Evolutionary conservation across 2,797 vertebrate genomes (phyloP).

Genomic region (Dipus sagitta): DNA sequence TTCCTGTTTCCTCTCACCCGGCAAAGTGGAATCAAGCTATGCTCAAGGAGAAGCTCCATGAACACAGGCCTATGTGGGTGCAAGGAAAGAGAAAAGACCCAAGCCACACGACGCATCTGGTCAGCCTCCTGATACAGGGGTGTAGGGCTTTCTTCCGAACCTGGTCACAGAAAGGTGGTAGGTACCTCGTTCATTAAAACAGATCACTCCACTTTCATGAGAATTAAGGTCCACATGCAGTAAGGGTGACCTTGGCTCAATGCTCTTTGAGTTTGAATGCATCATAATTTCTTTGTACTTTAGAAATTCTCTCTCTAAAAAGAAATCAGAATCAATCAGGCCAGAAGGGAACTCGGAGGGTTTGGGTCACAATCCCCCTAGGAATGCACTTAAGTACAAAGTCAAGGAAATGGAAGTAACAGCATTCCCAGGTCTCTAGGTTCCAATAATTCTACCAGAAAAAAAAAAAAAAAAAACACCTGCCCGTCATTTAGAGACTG

Average conservation of each 20-base stretch:
- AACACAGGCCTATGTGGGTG: background rate
- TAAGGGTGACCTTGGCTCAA: background rate
- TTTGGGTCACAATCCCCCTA: slow-evolving; percentile 46
- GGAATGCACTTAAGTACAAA: slow-evolving; percentile 34
- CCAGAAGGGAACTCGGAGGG: background rate
- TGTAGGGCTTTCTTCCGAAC: background rate
- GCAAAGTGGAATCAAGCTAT: slow-evolving; percentile 38
- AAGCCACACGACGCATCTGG: background rate
- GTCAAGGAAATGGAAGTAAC: slow-evolving; percentile 51
- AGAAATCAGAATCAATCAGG: slow-evolving; percentile 56
- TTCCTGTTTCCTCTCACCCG: background rate
- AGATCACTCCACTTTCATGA: background rate
- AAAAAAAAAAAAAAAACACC: slow-evolving; percentile 62
- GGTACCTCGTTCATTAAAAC: background rate
- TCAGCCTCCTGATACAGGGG: background rate
- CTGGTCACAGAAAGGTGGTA: background rate
- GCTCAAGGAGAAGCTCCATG: background rate
- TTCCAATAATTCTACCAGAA: slow-evolving; percentile 62
- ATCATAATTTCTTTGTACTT: slow-evolving; percentile 15
- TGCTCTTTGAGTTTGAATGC: slow-evolving; percentile 4
- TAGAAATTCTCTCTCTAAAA: slow-evolving; percentile 52
- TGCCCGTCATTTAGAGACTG: slow-evolving; percentile 49
- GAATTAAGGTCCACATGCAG: background rate
- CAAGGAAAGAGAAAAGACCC: slow-evolving; percentile 30
- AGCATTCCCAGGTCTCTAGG: slow-evolving; percentile 38